phyloP scores from a whole-genome alignment of 2,797 vertebrate genomes.

The Orestias chungarensis region DNA sequence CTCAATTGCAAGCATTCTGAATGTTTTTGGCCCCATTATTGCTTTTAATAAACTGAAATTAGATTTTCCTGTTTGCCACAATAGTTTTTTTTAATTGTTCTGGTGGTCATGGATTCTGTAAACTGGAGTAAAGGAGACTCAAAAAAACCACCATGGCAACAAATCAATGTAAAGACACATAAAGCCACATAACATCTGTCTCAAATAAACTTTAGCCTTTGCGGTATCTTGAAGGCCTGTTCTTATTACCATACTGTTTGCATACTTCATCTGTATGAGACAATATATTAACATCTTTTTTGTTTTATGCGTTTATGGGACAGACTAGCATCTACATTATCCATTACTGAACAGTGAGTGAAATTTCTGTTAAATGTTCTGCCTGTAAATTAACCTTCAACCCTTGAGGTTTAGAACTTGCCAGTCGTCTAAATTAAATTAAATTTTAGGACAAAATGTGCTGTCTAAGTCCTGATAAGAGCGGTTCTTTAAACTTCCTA shows the following conservation, averaged over 20 bases:
- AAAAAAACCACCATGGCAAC: background rate
- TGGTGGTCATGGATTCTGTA: background rate
- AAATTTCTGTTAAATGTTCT: background rate
- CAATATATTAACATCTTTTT: background rate
- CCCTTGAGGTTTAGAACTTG: background rate
- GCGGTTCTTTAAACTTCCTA: background rate
- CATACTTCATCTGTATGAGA: background rate
- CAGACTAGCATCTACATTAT: background rate
- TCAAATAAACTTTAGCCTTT: background rate
- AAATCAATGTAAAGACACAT: background rate
- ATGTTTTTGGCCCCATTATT: background rate
- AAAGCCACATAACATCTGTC: constrained; percentile 1
- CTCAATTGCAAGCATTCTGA: background rate
- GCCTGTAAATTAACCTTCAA: background rate
- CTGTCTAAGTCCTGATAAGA: background rate
- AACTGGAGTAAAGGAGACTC: background rate
- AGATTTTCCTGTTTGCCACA: background rate
- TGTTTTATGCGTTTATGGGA: background rate
- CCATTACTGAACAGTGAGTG: background rate
- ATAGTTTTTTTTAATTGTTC: background rate
- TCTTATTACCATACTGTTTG: background rate
- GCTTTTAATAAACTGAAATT: background rate
- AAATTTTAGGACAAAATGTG: background rate
- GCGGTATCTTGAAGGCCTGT: background rate
- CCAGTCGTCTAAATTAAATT: background rate